Base-by-base conservation (phyloP, 2,113 vertebrate species). In the Urocynchramus pylzowi region DNA sequence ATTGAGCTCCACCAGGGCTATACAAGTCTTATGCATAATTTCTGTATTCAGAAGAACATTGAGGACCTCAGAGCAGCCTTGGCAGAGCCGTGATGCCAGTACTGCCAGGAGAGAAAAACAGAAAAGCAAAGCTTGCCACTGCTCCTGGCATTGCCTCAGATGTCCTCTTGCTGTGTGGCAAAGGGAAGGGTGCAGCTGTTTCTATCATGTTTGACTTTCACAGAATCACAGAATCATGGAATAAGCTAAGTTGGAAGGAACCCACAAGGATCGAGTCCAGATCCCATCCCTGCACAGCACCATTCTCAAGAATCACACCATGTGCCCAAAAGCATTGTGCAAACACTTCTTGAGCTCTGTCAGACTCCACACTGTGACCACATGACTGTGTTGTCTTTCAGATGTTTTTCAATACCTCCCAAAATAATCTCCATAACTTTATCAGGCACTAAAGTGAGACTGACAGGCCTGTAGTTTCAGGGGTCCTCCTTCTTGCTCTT, bases 231-330 rank as follows among this genome's bases (percentile, higher is more conserved):
- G 56, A 31, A 57, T 44, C 61, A 37, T 30, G 14, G 17, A 77
- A 60, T 77, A 60, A 60, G 39, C 39, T 69, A 45, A 52, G 5
- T 7, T 77, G 54, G 63, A 45, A 53, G 33, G 54, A 15, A 45
- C 8, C 3, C 28, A 60, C 9, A 60, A 52, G 22, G 33, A 33
- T 23, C 0, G 0, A 60, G 27, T 39, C 27, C 27, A 44, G 22
- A 42, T 60, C 18, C 27, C 45, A 69, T 53, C 23, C 18, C 28
- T 53, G 39, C 54, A 19, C 22, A 60, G 28, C 45, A 45, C 33
- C 19, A 5, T 69, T 60, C 54, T 35, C 39, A 60, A 52, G 33
- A 87, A 60, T 45, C 22, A 44, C 14, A 31, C 18, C 33, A 19
- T 28, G 28, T 60, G 27, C 33, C 33, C 4, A 4, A 53, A 78